Conservation (phyloP, 2,113 vertebrate genomes). For the Lepus europaeus region DNA sequence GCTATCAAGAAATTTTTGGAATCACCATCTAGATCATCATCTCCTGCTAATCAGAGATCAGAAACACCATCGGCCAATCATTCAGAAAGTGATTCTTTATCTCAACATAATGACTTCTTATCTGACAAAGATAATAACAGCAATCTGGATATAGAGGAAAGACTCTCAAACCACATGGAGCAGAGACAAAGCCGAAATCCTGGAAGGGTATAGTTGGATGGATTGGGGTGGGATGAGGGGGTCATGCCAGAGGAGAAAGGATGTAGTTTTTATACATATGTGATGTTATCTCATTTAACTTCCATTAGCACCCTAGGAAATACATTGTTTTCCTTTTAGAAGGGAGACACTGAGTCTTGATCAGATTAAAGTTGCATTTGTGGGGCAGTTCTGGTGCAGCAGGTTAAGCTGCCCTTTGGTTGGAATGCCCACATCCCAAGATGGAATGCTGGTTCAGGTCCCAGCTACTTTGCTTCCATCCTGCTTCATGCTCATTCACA, state of each 20-base stretch:
- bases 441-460: too few species aligned
- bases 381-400: too few species aligned
- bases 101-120: conserved; percentile 93
- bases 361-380: not conserved
- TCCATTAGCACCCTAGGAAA: not conserved
- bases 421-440: too few species aligned
- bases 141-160: conserved; percentile 89
- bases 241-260: not conserved
- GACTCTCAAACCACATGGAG: conserved; percentile 86
- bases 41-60: conserved; percentile 97
- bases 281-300: not conserved
- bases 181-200: conserved; percentile 91
- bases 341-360: not conserved
- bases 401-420: too few species aligned
- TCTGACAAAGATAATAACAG: conserved; percentile 90
- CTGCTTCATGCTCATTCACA: too few species aligned
- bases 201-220: conserved; percentile 89
- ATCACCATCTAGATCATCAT: conserved; percentile 96
- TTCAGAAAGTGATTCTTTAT: conserved; percentile 96
- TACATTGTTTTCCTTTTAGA: not conserved
- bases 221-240: conserved; percentile 40
- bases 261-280: not conserved
- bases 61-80: conserved; percentile 95
- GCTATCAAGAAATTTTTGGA: conserved; percentile 97
- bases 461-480: too few species aligned